Evolutionary conservation across 2,797 vertebrate genomes (phyloP), one percentile per base, ranked within the genome.

Genomic region (Acrossocheilus fasciatus): DNA sequence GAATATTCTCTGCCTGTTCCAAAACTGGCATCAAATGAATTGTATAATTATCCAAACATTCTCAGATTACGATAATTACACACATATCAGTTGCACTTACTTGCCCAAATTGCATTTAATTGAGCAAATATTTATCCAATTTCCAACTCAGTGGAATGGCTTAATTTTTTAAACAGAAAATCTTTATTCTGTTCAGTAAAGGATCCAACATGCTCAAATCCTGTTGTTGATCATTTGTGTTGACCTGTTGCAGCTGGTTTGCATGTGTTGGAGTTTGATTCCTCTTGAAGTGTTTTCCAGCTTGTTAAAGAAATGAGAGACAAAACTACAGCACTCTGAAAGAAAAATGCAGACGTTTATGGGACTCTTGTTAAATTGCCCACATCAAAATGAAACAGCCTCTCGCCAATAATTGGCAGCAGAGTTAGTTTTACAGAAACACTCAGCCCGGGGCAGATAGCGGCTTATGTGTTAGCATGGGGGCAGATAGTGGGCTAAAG

Each of bases 331-430:
- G 81, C 81, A 81, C 87, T 64, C 84, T 78, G 87, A 82, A 88
- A 90, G 85, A 90, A 90, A 90, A 91, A 90, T 89, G 88, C 83
- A 89, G 89, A 89, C 89, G 84, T 92, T 92, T 92, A 91, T 69
- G 78, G 89, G 86, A 54, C 75, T 84, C 85, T 89, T 79, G 87
- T 92, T 91, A 91, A 92, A 92, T 91, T 90, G 88, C 81, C 90
- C 90, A 91, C 91, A 92, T 91, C 90, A 91, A 89, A 91, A 91
- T 91, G 86, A 91, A 88, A 91, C 86, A 88, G 86, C 81, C 88
- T 85, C 84, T 89, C 82, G 89, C 88, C 82, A 90, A 91, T 91
- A 91, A 91, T 88, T 92, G 88, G 86, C 80, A 85, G 83, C 82
- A 80, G 87, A 88, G 87, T 82, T 86, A 81, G 88, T 87, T 81